These are phyloP conservation scores for Quiscalus mexicanus DNA, from an alignment of 2,113 vertebrate species.

Conservation along the genomic window DNA sequence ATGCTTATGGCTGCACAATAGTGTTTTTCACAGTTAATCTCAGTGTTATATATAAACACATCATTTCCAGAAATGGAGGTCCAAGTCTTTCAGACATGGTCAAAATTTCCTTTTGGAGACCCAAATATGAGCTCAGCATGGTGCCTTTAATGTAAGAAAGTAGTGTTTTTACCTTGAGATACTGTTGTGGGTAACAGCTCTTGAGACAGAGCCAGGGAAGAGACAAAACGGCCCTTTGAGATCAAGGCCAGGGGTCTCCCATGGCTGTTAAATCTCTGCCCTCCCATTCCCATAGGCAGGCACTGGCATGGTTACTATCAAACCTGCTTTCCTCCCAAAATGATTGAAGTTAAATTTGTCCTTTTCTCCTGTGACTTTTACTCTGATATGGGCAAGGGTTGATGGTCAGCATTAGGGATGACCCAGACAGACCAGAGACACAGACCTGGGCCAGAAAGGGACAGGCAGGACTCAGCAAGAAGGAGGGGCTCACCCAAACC, in stretches of 20 bases:
- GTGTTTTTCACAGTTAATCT: not conserved
- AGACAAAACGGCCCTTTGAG: not conserved
- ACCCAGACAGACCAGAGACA: not conserved
- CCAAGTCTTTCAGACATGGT: not conserved
- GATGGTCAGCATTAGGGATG: rapidly evolving
- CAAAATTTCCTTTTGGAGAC: not conserved
- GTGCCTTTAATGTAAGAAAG: not conserved
- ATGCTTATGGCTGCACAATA: not conserved
- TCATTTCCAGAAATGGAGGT: not conserved
- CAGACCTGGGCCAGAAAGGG: not conserved
- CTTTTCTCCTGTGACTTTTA: not conserved
- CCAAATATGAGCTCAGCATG: not conserved
- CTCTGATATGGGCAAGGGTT: too few species aligned
- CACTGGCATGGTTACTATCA: not conserved
- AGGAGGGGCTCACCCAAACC: not conserved
- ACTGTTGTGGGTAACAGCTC: not conserved
- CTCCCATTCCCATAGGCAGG: not conserved
- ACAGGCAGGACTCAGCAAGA: not conserved
- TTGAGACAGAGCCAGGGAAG: not conserved
- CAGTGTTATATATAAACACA: not conserved
- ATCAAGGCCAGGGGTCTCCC: not conserved
- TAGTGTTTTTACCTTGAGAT: not conserved
- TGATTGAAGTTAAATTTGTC: not conserved
- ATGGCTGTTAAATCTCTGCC: not conserved
- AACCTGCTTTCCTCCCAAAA: not conserved